phyloP scores from a whole-genome alignment of 2,797 vertebrate species.

The Gambusia yucatana region DNA sequence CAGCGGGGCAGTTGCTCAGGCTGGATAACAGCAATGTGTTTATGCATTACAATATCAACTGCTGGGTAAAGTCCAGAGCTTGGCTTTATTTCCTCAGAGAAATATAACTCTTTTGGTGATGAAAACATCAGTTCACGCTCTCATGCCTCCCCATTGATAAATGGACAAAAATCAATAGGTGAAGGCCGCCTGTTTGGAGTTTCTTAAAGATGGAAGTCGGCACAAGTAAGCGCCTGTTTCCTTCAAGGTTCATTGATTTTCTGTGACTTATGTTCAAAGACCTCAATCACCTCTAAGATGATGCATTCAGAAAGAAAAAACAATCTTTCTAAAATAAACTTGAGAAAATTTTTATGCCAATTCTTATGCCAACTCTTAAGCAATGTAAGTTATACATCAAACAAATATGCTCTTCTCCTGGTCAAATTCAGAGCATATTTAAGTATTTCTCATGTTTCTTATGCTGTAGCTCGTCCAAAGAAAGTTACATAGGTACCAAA shows the following conservation, averaged over 20 bases:
- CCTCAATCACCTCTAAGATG: neutral
- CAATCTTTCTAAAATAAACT: constrained; percentile 2
- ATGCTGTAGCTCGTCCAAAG: constrained; percentile 27
- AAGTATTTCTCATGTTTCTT: constrained; percentile 28
- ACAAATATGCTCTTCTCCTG: constrained; percentile 13
- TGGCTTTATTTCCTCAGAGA: constrained; percentile 6
- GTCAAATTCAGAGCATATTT: constrained; percentile 33
- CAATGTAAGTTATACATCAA: neutral
- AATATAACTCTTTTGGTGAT: constrained; percentile 10
- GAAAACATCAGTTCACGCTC: constrained; percentile 3
- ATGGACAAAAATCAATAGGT: constrained; percentile 22
- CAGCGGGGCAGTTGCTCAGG: neutral
- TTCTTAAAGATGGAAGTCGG: constrained; percentile 13
- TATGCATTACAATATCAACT: constrained; percentile 1
- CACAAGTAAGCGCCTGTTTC: constrained; percentile 2
- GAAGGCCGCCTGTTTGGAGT: constrained; percentile 11
- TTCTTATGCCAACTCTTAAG: neutral
- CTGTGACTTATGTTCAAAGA: constrained; percentile 11
- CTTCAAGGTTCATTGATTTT: constrained; percentile 14
- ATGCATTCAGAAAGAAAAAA: constrained; percentile 8
- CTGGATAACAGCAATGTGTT: neutral
- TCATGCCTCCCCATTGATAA: neutral
- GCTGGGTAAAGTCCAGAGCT: constrained; percentile 3
- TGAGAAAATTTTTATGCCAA: constrained; percentile 3
- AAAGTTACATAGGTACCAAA: constrained; percentile 30